Base-by-base conservation (phyloP, 2,797 vertebrate genomes). In the Odontamblyopus lacepedii region DNA sequence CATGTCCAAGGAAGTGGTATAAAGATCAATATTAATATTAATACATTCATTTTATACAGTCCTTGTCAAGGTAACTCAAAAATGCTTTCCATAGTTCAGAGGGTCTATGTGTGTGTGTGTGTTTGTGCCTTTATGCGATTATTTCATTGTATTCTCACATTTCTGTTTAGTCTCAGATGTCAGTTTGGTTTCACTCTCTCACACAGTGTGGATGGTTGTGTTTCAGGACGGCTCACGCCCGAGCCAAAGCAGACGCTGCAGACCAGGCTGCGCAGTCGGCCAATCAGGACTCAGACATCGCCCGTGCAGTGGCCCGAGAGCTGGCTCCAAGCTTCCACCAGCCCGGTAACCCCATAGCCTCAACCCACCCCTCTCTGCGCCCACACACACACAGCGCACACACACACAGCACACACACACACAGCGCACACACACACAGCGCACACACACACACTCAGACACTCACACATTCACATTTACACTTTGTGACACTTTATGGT, bases 281-380 rank as follows among this genome's bases (percentile, higher is more conserved):
- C 78, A 92, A 88, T 83, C 97, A 98, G 90, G 97, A 98, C 78
- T 95, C 95, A 2, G 96, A 98, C 77, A 94, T 97, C 19, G 97
- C 97, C 63, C 94, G 97, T 90, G 89, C 94, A 0, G 95, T 98
- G 77, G 97, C 97, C 87, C 94, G 94, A 90, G 97, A 98, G 77
- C 95, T 99, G 69, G 96, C 97, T 1, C 97, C 97, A 0, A 93
- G 90, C 87, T 99, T 99, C 93, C 95, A 97, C 85, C 97, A 99
- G 84, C 97, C 97, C 95, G 90, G 90, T 91, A 70, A 16, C 16
- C 61, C 3, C 32, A 35, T 32, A 32, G 30, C 30, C 30, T 32
- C 30, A 32, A 0, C 23, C 9, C 26, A 12, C 23, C 8, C 56
- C 30, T 32, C 30, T 32, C 3, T 32, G 30, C 30, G 5, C 30